Evolutionary conservation across 2,888 invertebrate species (phyloP).

Genomic region (Nymphalis c-album): DNA sequence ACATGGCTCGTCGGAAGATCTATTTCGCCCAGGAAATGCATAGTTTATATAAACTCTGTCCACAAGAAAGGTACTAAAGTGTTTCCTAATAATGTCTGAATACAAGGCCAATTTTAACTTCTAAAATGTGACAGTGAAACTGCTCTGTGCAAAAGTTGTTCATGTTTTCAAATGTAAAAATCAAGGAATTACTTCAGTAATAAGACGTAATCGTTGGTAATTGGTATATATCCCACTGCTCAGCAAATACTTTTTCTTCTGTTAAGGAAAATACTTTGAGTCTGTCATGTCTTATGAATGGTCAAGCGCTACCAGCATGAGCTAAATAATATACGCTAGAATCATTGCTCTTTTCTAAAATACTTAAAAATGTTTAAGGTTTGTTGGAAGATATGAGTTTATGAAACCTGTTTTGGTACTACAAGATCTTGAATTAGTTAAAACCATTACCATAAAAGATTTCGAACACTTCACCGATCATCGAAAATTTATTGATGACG

Average conservation of each 20-base stretch:
- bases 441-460: constrained; percentile 75
- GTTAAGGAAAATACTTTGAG: too few relatives aligned
- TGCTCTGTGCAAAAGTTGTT: too few relatives aligned
- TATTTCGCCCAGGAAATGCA: constrained; percentile 45
- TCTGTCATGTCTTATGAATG: too few relatives aligned
- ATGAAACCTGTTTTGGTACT: constrained; percentile 57
- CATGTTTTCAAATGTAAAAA: too few relatives aligned
- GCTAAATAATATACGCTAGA: too few relatives aligned
- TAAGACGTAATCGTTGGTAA: too few relatives aligned
- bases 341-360: too few relatives aligned
- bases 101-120: not conserved
- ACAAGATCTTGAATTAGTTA: constrained; percentile 74
- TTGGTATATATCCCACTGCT: too few relatives aligned
- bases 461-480: constrained; percentile 80
- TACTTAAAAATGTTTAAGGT: constrained; percentile 36
- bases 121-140: too few relatives aligned
- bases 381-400: constrained; percentile 69
- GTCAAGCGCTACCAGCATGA: too few relatives aligned
- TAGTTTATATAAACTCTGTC: constrained; percentile 44
- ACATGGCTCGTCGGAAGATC: constrained; percentile 39
- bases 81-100: not conserved
- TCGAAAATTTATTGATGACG: constrained; percentile 54
- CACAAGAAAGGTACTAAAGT: constrained; percentile 48
- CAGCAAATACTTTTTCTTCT: too few relatives aligned
- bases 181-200: too few relatives aligned